Evolutionary conservation across 2,888 invertebrate species (phyloP), one percentile per base, ranked within the genome.

Genomic region (Agonopterix subpropinquella): DNA sequence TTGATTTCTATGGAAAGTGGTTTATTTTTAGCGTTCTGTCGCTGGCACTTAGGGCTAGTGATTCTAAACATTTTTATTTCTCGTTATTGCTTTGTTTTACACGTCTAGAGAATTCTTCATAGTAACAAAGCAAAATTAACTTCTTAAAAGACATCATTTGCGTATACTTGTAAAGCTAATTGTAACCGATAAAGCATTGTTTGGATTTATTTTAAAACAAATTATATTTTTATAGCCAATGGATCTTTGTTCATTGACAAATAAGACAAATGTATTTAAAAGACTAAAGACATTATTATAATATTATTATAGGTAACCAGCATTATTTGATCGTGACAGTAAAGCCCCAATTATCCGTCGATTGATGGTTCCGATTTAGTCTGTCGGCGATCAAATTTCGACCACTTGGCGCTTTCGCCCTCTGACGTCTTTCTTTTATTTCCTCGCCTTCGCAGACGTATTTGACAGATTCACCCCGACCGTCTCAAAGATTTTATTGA

Each of bases 381-480:
- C 73, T 74, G 73, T 69, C 73, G 61, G 67, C 73, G 81, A 83
- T 87, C 85, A 78, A 80, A 77, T 86, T 84, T 78, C 83, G 72
- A 67, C 76, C 77, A 80, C 76, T 84, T 80, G 70, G 67, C 77
- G 68, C 74, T 73, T 63, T 61, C 58, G 62, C 67, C 72, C 71
- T 61, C 60, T 58, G 60, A 71, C 68, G 62, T 74, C 70, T 75
- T 67, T 58, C 64, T 68, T 69, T 71, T 65, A 68, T 66, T 64
- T 62, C 55, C 53, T 54, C 47, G 48, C 47, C 61, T 65, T 64
- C 61, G 63, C 71, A 72, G 73, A 75, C 76, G 69, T 74, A 77
- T 83, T 80, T 85, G 87, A 86, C 84, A 85, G 82, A 83, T 84
- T 80, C 73, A 64, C 69, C 67, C 74, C 71, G 65, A 72, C 70